Evolutionary conservation across 53 echinoderm and acorn worm species (phyloP).

Genomic region (Echinometra lucunter): DNA sequence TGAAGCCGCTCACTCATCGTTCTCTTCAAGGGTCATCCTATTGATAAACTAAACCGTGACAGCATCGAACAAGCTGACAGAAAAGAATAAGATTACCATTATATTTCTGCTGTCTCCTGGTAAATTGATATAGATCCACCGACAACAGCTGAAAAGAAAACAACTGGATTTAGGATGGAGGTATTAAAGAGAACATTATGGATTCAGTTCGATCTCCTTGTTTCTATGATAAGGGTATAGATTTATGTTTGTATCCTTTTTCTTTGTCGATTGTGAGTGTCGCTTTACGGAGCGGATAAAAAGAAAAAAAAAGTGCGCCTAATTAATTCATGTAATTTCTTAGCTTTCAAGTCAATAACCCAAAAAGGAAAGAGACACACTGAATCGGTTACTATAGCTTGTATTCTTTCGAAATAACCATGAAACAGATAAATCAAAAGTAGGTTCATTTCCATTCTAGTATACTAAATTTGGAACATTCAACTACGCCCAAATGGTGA

Average conservation of each 20-base stretch:
- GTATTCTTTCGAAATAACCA: too few relatives aligned
- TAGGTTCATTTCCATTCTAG: too few relatives aligned
- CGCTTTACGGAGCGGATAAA: too few relatives aligned
- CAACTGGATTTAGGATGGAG: conserved; percentile 32
- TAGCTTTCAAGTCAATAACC: not conserved
- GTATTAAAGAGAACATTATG: too few relatives aligned
- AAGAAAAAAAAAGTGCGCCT: not conserved
- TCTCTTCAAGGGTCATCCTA: conserved; percentile 17
- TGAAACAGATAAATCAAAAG: too few relatives aligned
- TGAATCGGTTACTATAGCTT: not conserved
- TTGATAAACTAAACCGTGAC: conserved; percentile 27
- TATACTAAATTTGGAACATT: too few relatives aligned
- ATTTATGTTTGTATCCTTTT: not conserved
- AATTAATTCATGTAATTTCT: not conserved
- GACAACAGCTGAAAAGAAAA: conserved; percentile 9
- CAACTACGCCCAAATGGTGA: too few relatives aligned
- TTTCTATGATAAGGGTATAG: not conserved
- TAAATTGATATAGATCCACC: conserved; percentile 41
- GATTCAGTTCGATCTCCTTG: conserved; percentile 11
- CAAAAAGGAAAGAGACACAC: not conserved
- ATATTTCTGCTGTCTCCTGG: conserved; percentile 16
- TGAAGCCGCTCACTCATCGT: conserved; percentile 22
- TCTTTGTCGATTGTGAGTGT: too few relatives aligned
- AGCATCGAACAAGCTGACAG: not conserved
- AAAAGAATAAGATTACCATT: not conserved